Conservation (phyloP, 1,140 invertebrate species). For the Neotoxoptera formosana region DNA sequence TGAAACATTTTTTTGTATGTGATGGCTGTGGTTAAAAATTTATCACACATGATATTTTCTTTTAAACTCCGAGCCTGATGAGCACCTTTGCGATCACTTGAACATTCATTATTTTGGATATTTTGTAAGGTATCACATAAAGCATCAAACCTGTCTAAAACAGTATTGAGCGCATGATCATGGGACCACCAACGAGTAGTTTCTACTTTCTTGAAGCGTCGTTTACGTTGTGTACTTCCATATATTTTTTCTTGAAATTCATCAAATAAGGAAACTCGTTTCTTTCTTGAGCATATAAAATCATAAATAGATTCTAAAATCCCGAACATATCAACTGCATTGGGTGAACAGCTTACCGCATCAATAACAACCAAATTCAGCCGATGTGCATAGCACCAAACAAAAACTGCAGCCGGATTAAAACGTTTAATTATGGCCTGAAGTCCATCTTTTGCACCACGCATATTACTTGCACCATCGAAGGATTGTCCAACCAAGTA, state of each 20-base stretch:
- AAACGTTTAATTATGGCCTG: constrained; percentile 57
- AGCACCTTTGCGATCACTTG: neutral
- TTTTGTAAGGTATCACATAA: neutral
- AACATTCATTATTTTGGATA: neutral
- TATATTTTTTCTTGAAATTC: neutral
- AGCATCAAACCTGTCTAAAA: neutral
- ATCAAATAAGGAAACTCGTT: neutral
- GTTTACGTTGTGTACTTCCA: neutral
- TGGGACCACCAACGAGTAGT: neutral
- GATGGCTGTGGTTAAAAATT: neutral
- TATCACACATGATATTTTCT: neutral
- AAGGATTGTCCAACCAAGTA: constrained; percentile 58
- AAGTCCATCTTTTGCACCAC: constrained; percentile 56
- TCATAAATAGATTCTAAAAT: neutral
- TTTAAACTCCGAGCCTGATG: neutral
- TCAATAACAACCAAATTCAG: constrained; percentile 60
- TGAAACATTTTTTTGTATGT: neutral
- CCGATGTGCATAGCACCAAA: constrained; percentile 59
- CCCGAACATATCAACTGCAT: neutral
- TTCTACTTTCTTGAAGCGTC: neutral
- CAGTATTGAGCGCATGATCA: neutral
- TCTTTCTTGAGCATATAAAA: neutral
- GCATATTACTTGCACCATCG: constrained; percentile 59
- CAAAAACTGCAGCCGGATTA: constrained; percentile 59
- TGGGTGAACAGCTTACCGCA: neutral